Base-by-base conservation (phyloP, 2,888 invertebrate species). In the Adineta ricciae region DNA sequence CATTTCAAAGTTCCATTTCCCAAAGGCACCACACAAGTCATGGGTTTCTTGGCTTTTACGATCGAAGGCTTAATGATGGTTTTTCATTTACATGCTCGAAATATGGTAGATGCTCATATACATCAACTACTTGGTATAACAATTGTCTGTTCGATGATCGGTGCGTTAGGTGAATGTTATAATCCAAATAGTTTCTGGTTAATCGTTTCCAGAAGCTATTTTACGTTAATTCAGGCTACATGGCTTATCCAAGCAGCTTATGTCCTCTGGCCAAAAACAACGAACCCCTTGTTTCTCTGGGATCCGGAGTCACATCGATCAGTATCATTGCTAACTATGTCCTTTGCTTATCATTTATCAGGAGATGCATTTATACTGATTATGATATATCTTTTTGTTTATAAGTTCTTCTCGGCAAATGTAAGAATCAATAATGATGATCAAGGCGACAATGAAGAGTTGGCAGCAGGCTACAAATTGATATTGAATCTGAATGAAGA, bases 171-270 rank as follows among this genome's bases (percentile, higher is more conserved):
- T n/a, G 85, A 85, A 64, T 38, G 50, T 32, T 84, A 73, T 49
- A 78, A 85, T 64, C 85, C 85, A 24, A 83, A 83, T 27, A 41
- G 84, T n/a, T 41, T 85, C 32, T 64, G 83, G 50, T 85, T 84
- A 24, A 84, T 72, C 24, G 73, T 83, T 52, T 78, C 52, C 5
- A 87, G 87, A 56, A 84, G 92, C 78, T 87, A 89, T 21, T 90
- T 91, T 85, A 88, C 90, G 0, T 86, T 91, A n/a, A 88, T 92
- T 9, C 92, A 92, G 88, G 92, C 92, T 27, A 91, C 91, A 3
- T 92, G 92, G 92, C 83, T 84, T 24, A 54, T 46, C 24, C 85
- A 85, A 56, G 90, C 92, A 11, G 92, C 90, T 0, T 91, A 91
- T 88, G 91, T 92, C 86, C 88, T 92, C 41, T 92, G 92, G 88